Conservation (phyloP, 2,888 invertebrate species). For the Theretra japonica region DNA sequence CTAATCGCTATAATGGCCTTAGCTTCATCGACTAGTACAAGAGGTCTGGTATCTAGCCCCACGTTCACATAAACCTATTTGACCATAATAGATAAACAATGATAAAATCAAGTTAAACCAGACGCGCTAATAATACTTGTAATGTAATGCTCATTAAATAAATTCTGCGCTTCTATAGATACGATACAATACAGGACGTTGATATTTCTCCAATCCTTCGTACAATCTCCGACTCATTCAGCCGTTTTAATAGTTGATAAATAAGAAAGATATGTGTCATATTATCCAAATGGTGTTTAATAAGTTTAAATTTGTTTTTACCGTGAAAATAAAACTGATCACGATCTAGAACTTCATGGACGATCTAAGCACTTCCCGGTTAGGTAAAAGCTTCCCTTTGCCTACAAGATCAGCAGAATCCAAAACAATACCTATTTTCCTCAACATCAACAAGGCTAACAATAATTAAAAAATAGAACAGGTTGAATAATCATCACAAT, state of each 20-base stretch:
- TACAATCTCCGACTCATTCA: background rate
- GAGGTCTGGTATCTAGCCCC: background rate
- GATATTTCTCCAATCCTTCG: background rate
- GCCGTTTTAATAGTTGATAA: background rate
- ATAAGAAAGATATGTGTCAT: too few relatives aligned
- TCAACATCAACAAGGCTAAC: background rate
- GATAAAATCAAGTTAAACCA: slow-evolving; percentile 72
- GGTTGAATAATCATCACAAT: slow-evolving; percentile 40
- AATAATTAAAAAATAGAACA: background rate
- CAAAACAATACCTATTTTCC: too few relatives aligned
- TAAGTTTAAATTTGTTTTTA: too few relatives aligned
- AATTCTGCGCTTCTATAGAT: slow-evolving; percentile 42
- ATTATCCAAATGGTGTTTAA: too few relatives aligned
- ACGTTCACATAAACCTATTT: background rate
- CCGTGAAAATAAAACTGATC: too few relatives aligned
- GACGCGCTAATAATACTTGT: slow-evolving; percentile 68
- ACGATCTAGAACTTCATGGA: too few relatives aligned
- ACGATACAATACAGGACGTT: slow-evolving; percentile 15
- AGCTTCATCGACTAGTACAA: background rate
- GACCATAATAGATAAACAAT: slow-evolving; percentile 35
- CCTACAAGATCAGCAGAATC: too few relatives aligned
- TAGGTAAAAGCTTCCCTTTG: too few relatives aligned
- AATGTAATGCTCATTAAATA: slow-evolving; percentile 73
- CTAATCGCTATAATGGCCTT: background rate
- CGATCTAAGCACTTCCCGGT: too few relatives aligned